phyloP scores from a whole-genome alignment of 2,888 invertebrate species.

The Agrochola circellaris region DNA sequence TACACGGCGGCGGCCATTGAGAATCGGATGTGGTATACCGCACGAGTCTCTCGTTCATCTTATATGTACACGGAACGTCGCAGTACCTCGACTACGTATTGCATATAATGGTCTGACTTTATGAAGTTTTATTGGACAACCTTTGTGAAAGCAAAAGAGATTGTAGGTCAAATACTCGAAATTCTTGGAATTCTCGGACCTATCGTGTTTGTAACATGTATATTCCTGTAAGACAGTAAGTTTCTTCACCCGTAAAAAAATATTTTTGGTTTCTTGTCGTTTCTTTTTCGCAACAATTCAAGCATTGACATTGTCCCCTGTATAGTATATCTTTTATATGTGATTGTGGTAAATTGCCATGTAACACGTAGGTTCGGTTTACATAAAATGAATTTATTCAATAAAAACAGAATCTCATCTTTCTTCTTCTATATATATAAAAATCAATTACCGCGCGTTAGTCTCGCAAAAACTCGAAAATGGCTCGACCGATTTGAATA shows the following conservation, averaged over 20 bases:
- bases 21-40: slow-evolving; percentile 31
- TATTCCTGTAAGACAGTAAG: too few species aligned
- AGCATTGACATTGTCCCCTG: background rate
- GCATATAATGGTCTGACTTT: slow-evolving; percentile 29
- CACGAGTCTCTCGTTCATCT: slow-evolving; percentile 22
- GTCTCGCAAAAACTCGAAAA: too few species aligned
- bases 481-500: too few species aligned
- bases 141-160: background rate
- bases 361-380: background rate
- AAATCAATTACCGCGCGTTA: too few species aligned
- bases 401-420: background rate
- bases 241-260: background rate
- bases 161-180: background rate
- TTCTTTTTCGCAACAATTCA: background rate
- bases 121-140: slow-evolving; percentile 44
- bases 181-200: too few species aligned
- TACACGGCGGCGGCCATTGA: slow-evolving; percentile 19
- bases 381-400: background rate
- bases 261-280: background rate
- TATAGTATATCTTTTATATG: background rate
- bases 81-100: slow-evolving; percentile 31
- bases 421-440: too few species aligned
- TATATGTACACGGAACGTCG: slow-evolving; percentile 18
- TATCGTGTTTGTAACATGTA: too few species aligned
- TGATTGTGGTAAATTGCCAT: background rate